Percentiles rank a stretch among this genome's conserved stretches.
phyloP scores from a whole-genome alignment of 2,113 vertebrate species.

The Shinisaurus crocodilurus region DNA sequence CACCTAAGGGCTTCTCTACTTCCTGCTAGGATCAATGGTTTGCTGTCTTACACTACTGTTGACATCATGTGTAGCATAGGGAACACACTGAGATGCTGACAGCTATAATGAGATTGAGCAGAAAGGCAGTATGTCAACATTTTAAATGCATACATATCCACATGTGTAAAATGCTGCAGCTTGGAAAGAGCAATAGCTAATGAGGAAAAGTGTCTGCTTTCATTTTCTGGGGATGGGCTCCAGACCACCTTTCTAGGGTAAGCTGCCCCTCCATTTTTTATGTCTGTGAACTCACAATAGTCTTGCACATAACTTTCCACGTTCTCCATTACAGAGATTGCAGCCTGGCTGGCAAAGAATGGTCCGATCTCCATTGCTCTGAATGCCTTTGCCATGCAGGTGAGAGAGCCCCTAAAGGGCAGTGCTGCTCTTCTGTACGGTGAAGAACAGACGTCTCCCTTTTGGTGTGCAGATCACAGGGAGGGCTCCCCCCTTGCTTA shows the following conservation, averaged over 20 bases:
- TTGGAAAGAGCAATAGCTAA: not conserved
- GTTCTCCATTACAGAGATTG: constrained; percentile 78
- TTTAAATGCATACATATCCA: not conserved
- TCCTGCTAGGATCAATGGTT: not conserved
- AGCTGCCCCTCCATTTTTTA: not conserved
- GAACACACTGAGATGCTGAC: not conserved
- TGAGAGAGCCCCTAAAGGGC: constrained; percentile 14
- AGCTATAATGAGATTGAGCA: not conserved
- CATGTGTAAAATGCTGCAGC: not conserved
- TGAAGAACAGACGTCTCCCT: not conserved
- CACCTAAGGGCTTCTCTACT: not conserved
- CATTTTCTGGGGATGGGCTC: not conserved
- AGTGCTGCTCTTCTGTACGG: rapidly evolving
- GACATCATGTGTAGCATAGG: not conserved
- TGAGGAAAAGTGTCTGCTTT: not conserved
- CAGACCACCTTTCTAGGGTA: not conserved
- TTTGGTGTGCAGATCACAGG: not conserved
- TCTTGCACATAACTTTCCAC: not conserved
- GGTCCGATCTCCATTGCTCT: constrained; percentile 89
- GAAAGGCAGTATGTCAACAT: not conserved
- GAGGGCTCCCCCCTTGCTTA: too few relatives aligned
- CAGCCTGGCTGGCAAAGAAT: constrained; percentile 87
- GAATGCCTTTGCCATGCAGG: constrained; percentile 96
- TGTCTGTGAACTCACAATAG: not conserved
- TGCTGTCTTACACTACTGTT: not conserved